These are phyloP conservation scores for Muscina levida DNA, from an alignment of 2,888 invertebrate genomes.

Conservation along the genomic window DNA sequence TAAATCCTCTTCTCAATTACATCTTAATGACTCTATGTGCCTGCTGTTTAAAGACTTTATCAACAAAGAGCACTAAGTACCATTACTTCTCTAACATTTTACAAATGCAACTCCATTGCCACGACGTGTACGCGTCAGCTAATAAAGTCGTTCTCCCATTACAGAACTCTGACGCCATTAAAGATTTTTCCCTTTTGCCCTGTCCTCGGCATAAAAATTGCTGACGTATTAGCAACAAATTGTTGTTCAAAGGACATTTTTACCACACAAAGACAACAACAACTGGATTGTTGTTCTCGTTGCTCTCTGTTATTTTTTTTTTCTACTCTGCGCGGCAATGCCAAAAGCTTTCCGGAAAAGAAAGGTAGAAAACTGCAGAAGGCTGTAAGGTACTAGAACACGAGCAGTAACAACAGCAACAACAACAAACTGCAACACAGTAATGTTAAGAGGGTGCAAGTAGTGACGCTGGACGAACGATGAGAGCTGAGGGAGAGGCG, in stretches of 20 bases:
- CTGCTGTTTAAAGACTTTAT: too few relatives aligned
- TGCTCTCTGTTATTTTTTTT: background rate
- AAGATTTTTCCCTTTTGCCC: too few relatives aligned
- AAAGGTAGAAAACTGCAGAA: background rate
- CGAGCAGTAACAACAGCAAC: background rate
- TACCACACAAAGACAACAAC: background rate
- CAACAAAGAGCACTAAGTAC: too few relatives aligned
- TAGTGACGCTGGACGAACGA: background rate
- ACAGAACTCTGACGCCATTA: too few relatives aligned
- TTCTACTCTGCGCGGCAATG: background rate
- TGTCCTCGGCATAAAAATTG: background rate
- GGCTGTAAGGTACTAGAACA: background rate
- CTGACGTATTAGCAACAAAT: slow-evolving; percentile 31
- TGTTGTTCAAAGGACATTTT: slow-evolving; percentile 11
- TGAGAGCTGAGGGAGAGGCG: too few relatives aligned
- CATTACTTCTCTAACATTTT: too few relatives aligned
- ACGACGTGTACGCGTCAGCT: too few relatives aligned
- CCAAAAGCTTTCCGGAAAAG: background rate
- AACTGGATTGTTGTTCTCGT: background rate
- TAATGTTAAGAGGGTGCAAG: background rate
- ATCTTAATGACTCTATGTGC: too few relatives aligned
- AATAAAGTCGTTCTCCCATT: too few relatives aligned
- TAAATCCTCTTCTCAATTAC: too few relatives aligned
- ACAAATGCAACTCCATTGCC: too few relatives aligned
- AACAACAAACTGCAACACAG: background rate